Evolutionary conservation across 2,888 invertebrate species (phyloP).

Genomic region (Rambutsinella grinnellia): DNA sequence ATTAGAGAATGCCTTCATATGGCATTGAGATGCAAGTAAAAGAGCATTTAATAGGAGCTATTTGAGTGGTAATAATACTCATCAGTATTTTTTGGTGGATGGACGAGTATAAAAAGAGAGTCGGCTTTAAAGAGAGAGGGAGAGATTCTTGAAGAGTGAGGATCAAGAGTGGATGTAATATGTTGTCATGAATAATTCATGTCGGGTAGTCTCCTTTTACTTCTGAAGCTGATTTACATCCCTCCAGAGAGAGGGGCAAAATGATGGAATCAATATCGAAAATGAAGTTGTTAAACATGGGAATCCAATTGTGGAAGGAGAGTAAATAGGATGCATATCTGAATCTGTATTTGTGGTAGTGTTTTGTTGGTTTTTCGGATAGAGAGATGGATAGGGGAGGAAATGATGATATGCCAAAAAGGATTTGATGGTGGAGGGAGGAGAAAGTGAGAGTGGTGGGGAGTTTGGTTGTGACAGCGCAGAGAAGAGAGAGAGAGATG

Average conservation of each 20-base stretch:
- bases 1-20: no score
- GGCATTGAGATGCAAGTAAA: no score
- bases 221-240: constrained; percentile 66
- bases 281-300: constrained; percentile 65
- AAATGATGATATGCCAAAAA: constrained; percentile 17
- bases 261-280: constrained; percentile 64
- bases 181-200: constrained; percentile 67
- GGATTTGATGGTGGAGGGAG: no score
- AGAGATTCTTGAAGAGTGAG: no score
- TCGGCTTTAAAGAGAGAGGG: background rate
- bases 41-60: no score
- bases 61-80: no score
- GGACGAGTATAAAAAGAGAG: no score
- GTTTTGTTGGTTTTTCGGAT: background rate
- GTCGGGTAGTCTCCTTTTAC: constrained; percentile 58
- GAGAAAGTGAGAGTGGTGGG: background rate
- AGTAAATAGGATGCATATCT: constrained; percentile 40
- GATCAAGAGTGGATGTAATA: constrained; percentile 29
- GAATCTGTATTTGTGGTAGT: constrained; percentile 19
- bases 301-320: constrained; percentile 65
- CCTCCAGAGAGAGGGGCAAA: constrained; percentile 47
- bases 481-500: background rate
- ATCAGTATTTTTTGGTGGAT: no score
- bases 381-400: constrained; percentile 22
- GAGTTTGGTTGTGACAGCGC: no score